Percentiles rank a stretch among this genome's conserved stretches.
Evolutionary conservation across 2,797 vertebrate genomes (phyloP).

Genomic region (Bryconaethiops microstoma): DNA sequence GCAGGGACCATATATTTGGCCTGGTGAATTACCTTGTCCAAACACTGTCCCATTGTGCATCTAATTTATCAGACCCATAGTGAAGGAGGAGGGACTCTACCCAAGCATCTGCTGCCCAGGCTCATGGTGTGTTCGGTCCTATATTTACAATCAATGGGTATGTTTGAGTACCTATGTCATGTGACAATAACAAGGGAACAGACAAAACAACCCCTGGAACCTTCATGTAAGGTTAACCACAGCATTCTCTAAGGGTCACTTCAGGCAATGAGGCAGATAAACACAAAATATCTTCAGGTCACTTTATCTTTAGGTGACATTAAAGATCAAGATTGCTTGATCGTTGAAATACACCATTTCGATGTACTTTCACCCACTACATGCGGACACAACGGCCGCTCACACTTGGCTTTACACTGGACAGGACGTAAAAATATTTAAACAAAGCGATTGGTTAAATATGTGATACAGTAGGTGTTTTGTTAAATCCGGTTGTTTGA

Average conservation of each 20-base stretch:
- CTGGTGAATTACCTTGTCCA: conserved; percentile 52
- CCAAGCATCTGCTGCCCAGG: conserved; percentile 34
- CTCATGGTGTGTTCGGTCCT: conserved; percentile 35
- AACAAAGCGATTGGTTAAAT: conserved; percentile 52
- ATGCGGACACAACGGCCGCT: conserved; percentile 31
- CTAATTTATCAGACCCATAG: conserved; percentile 41
- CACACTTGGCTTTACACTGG: conserved; percentile 3
- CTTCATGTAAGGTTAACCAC: conserved; percentile 10
- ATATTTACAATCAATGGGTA: conserved; percentile 7
- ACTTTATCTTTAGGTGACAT: not conserved
- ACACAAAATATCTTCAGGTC: not conserved
- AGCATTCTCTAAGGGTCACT: conserved; percentile 6
- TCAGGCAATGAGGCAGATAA: conserved; percentile 12
- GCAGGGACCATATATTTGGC: conserved; percentile 46
- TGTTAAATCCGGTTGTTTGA: conserved; percentile 47
- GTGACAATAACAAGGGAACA: conserved; percentile 9
- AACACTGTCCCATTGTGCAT: conserved; percentile 51
- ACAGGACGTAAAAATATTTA: conserved; percentile 36
- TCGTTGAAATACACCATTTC: not conserved
- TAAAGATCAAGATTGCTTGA: not conserved
- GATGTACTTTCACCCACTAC: not conserved
- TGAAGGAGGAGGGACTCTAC: conserved; percentile 31
- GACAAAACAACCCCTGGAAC: not conserved
- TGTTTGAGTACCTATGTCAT: conserved; percentile 12
- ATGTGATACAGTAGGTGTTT: conserved; percentile 55